Evolutionary conservation across 2,797 vertebrate species (phyloP).

Genomic region (Myotis daubentonii): DNA sequence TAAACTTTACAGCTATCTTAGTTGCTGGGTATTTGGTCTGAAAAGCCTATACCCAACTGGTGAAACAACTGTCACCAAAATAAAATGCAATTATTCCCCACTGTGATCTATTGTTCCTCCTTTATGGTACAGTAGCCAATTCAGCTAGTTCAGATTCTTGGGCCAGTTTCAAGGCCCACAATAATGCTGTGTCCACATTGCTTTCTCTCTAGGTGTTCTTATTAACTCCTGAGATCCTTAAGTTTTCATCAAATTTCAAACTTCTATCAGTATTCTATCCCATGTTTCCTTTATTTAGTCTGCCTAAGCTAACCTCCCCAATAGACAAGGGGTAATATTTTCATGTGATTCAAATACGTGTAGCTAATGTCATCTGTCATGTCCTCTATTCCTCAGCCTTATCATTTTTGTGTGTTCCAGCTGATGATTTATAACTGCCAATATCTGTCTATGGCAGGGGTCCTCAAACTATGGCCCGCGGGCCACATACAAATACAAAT

Average conservation of each 20-base stretch:
- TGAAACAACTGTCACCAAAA: constrained; percentile 17
- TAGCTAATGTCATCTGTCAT: not conserved
- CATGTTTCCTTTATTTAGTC: not conserved
- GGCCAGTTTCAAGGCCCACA: not conserved
- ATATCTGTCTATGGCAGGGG: not conserved
- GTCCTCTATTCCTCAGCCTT: not conserved
- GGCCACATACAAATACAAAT: too few relatives aligned
- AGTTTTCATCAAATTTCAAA: constrained; percentile 40
- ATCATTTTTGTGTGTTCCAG: not conserved
- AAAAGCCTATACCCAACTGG: not conserved
- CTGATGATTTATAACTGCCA: not conserved
- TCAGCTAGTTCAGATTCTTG: not conserved
- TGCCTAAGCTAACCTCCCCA: not conserved
- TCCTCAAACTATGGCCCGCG: too few relatives aligned
- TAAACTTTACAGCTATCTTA: constrained; percentile 18
- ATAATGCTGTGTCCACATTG: not conserved
- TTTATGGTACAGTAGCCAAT: not conserved
- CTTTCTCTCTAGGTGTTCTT: constrained; percentile 31
- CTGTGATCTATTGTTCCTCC: not conserved
- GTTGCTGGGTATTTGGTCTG: constrained; percentile 25
- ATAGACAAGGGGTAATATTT: not conserved
- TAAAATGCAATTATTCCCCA: not conserved
- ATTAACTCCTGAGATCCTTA: not conserved
- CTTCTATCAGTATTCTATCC: not conserved
- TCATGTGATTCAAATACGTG: not conserved